phyloP scores from a whole-genome alignment of 2,797 vertebrate species.

The Ammospiza maritima region DNA sequence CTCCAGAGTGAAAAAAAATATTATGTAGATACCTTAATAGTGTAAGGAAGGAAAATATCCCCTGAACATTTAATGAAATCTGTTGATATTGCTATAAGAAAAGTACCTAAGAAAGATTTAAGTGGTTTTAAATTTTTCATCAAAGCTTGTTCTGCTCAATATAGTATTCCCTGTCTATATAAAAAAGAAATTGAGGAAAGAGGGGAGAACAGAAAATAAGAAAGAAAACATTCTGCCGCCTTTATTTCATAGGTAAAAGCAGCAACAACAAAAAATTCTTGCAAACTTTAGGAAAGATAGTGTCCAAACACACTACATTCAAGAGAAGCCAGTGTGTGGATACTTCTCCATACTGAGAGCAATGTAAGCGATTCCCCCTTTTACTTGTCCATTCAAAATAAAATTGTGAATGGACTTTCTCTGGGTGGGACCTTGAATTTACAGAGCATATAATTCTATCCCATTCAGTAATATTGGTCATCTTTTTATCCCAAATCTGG shows the following conservation, averaged over 20 bases:
- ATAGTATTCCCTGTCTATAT: background rate
- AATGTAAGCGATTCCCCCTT: background rate
- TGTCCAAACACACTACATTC: background rate
- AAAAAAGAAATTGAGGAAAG: background rate
- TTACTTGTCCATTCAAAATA: background rate
- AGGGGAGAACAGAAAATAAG: background rate
- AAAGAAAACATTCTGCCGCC: background rate
- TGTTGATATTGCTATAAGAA: background rate
- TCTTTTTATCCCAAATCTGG: background rate
- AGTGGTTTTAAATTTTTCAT: background rate
- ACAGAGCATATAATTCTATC: background rate
- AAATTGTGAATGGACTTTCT: background rate
- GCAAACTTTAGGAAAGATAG: background rate
- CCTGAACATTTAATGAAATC: background rate
- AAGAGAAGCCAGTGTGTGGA: background rate
- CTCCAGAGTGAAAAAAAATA: background rate
- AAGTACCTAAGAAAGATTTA: background rate
- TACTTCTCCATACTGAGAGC: background rate
- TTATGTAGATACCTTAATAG: fast-evolving
- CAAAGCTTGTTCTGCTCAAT: background rate
- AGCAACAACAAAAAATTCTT: background rate
- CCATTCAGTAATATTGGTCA: background rate
- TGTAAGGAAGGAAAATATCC: background rate
- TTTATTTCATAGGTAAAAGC: background rate
- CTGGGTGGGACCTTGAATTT: background rate